phyloP scores from a whole-genome alignment of 2,888 invertebrate genomes.

The Ferrisia virgata region DNA sequence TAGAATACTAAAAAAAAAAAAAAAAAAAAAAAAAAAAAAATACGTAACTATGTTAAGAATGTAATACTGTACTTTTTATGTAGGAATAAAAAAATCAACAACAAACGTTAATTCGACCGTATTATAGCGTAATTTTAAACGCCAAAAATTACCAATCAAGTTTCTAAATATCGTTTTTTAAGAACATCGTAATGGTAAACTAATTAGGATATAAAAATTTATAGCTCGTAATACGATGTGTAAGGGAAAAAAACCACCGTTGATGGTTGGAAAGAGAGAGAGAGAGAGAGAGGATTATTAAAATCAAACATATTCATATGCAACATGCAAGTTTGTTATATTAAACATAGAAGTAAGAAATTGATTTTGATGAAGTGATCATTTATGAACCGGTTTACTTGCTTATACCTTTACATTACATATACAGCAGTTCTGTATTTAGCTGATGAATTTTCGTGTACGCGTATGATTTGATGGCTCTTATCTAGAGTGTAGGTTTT shows the following conservation, averaged over 20 bases:
- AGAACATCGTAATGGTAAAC: background rate
- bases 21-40: background rate
- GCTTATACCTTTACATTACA: too few relatives aligned
- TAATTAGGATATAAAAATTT: background rate
- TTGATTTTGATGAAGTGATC: background rate
- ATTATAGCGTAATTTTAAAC: background rate
- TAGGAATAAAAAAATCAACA: slow-evolving; percentile 3
- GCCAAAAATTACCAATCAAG: background rate
- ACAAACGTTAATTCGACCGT: background rate
- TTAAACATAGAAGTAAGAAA: background rate
- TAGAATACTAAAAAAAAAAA: background rate
- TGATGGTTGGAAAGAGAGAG: too few relatives aligned
- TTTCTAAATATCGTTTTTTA: background rate
- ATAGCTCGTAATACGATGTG: background rate
- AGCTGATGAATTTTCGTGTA: background rate
- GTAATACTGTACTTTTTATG: background rate
- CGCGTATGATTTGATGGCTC: background rate
- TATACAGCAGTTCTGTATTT: too few relatives aligned
- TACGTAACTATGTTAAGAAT: background rate
- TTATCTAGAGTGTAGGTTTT: too few relatives aligned
- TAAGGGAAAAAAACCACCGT: too few relatives aligned
- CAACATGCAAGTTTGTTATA: too few relatives aligned
- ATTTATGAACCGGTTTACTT: background rate
- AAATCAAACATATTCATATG: too few relatives aligned
- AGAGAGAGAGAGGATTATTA: too few relatives aligned